These are phyloP conservation scores for Ophiothrix spiculata DNA, from an alignment of 35 echinoderm and acorn worm species.

Conservation along the genomic window DNA sequence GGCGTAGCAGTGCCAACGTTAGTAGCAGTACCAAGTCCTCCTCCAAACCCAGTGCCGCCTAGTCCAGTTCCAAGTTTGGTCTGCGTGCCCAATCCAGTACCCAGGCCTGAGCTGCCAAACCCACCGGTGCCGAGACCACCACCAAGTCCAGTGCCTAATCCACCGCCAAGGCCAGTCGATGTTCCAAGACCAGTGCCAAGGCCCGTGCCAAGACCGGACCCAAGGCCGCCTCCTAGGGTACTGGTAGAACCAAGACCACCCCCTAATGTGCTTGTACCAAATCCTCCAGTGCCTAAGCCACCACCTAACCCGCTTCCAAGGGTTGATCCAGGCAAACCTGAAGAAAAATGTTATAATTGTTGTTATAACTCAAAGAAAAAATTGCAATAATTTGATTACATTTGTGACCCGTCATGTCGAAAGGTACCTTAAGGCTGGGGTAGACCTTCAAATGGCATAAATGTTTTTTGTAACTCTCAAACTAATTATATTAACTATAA, in stretches of 20 bases:
- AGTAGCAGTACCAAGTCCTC: background rate
- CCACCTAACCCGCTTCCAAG: background rate
- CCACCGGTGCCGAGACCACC: conserved; percentile 11
- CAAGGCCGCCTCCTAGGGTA: conserved; percentile 38
- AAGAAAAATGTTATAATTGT: background rate
- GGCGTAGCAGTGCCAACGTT: conserved; percentile 28
- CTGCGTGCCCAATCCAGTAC: conserved; percentile 9
- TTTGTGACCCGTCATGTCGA: too few relatives aligned
- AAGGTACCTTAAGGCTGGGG: too few relatives aligned
- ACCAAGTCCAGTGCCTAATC: background rate
- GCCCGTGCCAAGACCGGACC: conserved; percentile 17
- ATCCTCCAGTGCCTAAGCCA: too few relatives aligned
- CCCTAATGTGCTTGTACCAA: background rate
- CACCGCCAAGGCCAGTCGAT: background rate
- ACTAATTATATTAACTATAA: too few relatives aligned
- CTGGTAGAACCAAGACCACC: conserved; percentile 30
- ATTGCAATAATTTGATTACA: too few relatives aligned
- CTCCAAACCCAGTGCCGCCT: conserved; percentile 58
- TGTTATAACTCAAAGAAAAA: too few relatives aligned
- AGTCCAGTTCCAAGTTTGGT: conserved; percentile 34
- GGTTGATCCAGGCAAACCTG: conserved; percentile 33
- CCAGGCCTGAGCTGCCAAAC: conserved; percentile 17
- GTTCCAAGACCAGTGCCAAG: conserved; percentile 16
- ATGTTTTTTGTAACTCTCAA: too few relatives aligned
- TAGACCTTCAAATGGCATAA: too few relatives aligned